These are phyloP conservation scores for Cuculus canorus DNA, from an alignment of 2,797 vertebrate genomes.

Conservation along the genomic window DNA sequence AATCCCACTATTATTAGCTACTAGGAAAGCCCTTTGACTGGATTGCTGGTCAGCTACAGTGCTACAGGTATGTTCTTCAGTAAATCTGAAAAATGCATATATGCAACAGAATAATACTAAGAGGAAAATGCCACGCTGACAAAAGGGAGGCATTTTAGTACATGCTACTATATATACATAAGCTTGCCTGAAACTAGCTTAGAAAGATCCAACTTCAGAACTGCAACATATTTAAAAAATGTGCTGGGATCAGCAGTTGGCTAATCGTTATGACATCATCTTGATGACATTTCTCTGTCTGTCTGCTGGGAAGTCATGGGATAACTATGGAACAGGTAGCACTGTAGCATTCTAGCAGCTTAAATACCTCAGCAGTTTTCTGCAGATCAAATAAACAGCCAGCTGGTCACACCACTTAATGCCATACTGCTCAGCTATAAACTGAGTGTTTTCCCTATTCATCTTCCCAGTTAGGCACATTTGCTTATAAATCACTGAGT, in stretches of 20 bases:
- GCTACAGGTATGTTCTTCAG: background rate
- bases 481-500: background rate
- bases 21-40: background rate
- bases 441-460: background rate
- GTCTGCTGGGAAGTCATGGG: slow-evolving; percentile 20
- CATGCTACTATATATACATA: background rate
- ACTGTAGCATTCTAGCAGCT: background rate
- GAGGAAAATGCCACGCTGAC: background rate
- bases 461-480: background rate
- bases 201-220: background rate
- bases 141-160: background rate
- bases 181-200: background rate
- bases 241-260: background rate
- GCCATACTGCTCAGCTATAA: background rate
- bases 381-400: slow-evolving; percentile 42
- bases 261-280: background rate
- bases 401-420: slow-evolving; percentile 11
- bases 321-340: background rate
- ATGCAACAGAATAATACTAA: background rate
- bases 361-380: slow-evolving; percentile 23
- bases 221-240: background rate
- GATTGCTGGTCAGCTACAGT: background rate
- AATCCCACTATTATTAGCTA: background rate
- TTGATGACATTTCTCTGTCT: slow-evolving; percentile 34
- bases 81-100: background rate